Evolutionary conservation across 2,113 vertebrate species (phyloP).

Genomic region (Bufo gargarizans): DNA sequence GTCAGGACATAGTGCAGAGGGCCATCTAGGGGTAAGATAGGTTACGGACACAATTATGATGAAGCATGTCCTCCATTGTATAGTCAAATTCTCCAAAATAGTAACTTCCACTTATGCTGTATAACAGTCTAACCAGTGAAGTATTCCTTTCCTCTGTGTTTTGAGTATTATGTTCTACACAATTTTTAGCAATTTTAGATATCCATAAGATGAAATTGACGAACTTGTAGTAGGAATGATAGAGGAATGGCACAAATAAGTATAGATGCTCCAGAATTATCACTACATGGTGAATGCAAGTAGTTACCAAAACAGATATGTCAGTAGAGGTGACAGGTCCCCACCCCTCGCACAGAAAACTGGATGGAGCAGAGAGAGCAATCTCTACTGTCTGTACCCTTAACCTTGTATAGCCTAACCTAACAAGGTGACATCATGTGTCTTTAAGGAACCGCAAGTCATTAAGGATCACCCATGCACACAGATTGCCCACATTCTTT

Average conservation of each 20-base stretch:
- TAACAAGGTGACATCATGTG: conserved; percentile 4
- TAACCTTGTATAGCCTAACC: neutral
- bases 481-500: conserved; percentile 22
- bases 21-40: neutral
- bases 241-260: too few relatives aligned
- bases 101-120: too few relatives aligned
- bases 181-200: too few relatives aligned
- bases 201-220: too few relatives aligned
- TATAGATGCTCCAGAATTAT: too few relatives aligned
- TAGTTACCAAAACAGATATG: too few relatives aligned
- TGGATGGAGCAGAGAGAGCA: neutral
- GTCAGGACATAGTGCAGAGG: neutral
- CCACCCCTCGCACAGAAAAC: neutral
- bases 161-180: too few relatives aligned
- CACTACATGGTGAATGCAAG: too few relatives aligned
- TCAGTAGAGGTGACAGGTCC: neutral
- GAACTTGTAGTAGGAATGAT: too few relatives aligned
- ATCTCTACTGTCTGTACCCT: neutral
- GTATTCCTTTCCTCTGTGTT: too few relatives aligned
- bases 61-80: neutral
- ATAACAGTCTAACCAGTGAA: too few relatives aligned
- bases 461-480: conserved; percentile 13
- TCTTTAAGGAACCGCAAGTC: neutral
- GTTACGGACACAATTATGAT: neutral
- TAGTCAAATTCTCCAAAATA: neutral